Conservation (phyloP, 2,888 invertebrate genomes). For the Coelinius sp. region DNA sequence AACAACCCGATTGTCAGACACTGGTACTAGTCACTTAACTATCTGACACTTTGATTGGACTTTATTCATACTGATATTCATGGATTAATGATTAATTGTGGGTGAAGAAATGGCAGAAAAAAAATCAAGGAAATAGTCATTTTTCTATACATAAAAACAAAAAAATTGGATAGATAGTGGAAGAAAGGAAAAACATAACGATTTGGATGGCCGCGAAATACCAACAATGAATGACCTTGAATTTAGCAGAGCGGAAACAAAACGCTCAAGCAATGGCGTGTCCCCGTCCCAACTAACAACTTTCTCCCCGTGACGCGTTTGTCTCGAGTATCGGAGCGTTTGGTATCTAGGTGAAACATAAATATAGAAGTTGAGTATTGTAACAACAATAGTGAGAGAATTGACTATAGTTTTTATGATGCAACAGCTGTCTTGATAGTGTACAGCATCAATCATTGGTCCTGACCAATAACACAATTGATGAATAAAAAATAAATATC, state of each 20-base stretch:
- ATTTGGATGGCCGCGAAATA: constrained; percentile 36
- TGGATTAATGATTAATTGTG: neutral
- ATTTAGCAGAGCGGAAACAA: constrained; percentile 69
- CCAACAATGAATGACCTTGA: constrained; percentile 59
- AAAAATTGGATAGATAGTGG: neutral
- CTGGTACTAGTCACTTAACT: neutral
- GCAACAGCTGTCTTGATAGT: no score
- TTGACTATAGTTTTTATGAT: neutral
- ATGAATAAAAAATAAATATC: no score
- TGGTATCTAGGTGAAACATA: constrained; percentile 58
- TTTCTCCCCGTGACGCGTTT: constrained; percentile 60
- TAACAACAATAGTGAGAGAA: constrained; percentile 35
- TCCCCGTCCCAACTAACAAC: constrained; percentile 63
- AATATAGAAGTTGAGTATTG: constrained; percentile 51
- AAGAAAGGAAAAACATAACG: neutral
- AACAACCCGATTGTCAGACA: constrained; percentile 40
- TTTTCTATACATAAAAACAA: neutral
- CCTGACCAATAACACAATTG: no score
- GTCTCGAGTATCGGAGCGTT: constrained; percentile 45
- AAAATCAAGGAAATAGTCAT: no score
- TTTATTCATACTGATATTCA: neutral
- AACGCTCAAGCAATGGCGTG: constrained; percentile 44
- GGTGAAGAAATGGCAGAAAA: no score
- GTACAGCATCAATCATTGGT: no score
- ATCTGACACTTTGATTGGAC: neutral